Conservation (phyloP, 2,797 vertebrate species). For the Glossophaga mutica region DNA sequence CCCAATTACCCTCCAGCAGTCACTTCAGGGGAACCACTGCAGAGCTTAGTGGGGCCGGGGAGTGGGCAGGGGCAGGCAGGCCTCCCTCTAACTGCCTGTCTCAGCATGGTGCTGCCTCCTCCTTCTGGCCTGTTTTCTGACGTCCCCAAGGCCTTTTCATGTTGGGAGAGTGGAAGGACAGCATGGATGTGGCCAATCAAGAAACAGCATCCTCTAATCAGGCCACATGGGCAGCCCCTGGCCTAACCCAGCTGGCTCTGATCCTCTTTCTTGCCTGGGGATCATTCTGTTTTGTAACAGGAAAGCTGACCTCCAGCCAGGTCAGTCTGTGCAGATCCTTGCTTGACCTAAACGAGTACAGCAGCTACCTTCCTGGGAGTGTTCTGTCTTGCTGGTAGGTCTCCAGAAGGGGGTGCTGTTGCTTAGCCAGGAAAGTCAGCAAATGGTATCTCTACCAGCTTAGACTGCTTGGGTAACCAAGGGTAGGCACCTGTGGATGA, state of each 20-base stretch:
- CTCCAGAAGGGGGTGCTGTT: conserved; percentile 54
- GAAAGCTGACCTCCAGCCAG: conserved; percentile 39
- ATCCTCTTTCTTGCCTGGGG: conserved; percentile 39
- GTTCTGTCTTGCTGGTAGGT: neutral
- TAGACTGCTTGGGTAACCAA: neutral
- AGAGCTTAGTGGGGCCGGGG: neutral
- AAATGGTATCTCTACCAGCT: too few species aligned
- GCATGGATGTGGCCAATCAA: conserved; percentile 28
- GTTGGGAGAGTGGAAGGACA: conserved; percentile 3
- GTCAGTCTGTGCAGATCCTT: neutral
- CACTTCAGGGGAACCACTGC: neutral
- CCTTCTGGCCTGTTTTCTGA: conserved; percentile 54
- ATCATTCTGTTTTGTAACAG: conserved; percentile 49
- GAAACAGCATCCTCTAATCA: conserved; percentile 27
- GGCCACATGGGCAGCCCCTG: conserved; percentile 44
- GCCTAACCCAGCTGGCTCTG: conserved; percentile 28
- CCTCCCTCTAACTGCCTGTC: neutral
- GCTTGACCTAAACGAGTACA: neutral
- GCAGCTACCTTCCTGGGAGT: neutral
- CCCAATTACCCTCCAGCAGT: neutral
- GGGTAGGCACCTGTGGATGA: neutral
- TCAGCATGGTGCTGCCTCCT: neutral
- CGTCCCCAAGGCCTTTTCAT: conserved; percentile 32
- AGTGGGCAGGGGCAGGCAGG: neutral
- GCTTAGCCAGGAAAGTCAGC: neutral